Evolutionary conservation across 2,888 invertebrate species (phyloP), one percentile per base, ranked within the genome.

Genomic region (Caenorhabditis virilis): DNA sequence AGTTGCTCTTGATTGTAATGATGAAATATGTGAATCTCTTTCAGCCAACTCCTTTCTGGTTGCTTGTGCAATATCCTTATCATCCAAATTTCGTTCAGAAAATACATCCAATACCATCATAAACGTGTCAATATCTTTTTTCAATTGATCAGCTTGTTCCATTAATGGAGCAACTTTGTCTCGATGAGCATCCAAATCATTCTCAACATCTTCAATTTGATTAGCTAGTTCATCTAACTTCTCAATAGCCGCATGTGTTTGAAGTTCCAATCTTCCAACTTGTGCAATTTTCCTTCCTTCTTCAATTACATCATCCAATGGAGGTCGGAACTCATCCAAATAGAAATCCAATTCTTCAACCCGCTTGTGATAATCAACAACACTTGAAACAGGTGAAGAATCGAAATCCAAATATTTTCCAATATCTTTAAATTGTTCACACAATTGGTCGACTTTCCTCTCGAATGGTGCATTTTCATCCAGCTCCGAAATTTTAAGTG

Each of bases 201-300:
- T 46, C 15, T 69, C 69, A 6, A 69, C 48, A 15, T 60, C 52
- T 39, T 59, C 63, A 13, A 55, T 52, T 47, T 63, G 55, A 27
- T 67, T 63, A 16, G 65, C 60, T 22, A 80, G 41, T 47, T 71
- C 61, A 50, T 82, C 82, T 30, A 82, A 62, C 23, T 70, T 55
- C 36, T 80, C 79, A 26, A 82, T 72, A 1, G 74, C 76, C 9
- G 68, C 53, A 47, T 80, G 80, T 4, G 71, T 68, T 22, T 69
- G 57, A 38, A 82, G 59, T 50, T 82, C 82, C 56, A 77, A 61
- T 1, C 76, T 58, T 15, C 81, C 82, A n/a, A 49, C 64, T 25
- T 77, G 63, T 1, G 82, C 81, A 49, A 82, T 55, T 25, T 58
- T 49, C 35, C 76, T 51, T 36, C 80, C 80, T 15, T 72, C 76